Evolutionary conservation across 2,888 invertebrate genomes (phyloP).

Genomic region (Drosophila fungiperda): DNA sequence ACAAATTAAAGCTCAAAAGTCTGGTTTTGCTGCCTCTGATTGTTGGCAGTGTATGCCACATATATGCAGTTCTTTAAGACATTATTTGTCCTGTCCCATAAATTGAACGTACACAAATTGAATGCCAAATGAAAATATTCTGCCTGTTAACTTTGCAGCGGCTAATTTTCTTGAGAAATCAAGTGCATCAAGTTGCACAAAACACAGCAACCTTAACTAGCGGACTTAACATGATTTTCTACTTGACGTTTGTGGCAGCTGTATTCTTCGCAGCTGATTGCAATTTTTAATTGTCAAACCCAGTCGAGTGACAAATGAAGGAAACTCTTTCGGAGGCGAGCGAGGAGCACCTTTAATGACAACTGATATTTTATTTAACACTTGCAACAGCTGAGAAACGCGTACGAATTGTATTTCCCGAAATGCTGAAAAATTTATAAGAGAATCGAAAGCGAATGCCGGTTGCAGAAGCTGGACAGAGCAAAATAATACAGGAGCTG

Average conservation of each 20-base stretch:
- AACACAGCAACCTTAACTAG: constrained; percentile 11
- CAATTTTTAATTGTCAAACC: constrained; percentile 77
- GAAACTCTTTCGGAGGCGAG: constrained; percentile 26
- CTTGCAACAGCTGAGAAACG: constrained; percentile 66
- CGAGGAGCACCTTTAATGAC: constrained; percentile 61
- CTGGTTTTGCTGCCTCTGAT: background rate
- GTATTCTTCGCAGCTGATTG: constrained; percentile 51
- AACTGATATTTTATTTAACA: constrained; percentile 74
- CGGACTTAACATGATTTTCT: constrained; percentile 36
- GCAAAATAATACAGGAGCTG: background rate
- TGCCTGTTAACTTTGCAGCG: constrained; percentile 26
- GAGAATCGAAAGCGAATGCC: constrained; percentile 1
- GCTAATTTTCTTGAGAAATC: constrained; percentile 49
- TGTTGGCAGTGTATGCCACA: background rate
- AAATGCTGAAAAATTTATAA: constrained; percentile 62
- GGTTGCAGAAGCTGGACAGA: background rate
- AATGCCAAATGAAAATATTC: constrained; percentile 19
- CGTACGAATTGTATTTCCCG: constrained; percentile 64
- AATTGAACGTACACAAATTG: constrained; percentile 7
- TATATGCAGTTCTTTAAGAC: background rate
- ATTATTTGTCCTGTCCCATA: background rate
- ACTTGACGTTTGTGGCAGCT: constrained; percentile 45
- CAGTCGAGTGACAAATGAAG: constrained; percentile 73
- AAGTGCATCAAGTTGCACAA: constrained; percentile 7
- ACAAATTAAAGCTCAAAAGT: background rate